Evolutionary conservation across 2,113 vertebrate species (phyloP).

Genomic region (Talpa occidentalis): DNA sequence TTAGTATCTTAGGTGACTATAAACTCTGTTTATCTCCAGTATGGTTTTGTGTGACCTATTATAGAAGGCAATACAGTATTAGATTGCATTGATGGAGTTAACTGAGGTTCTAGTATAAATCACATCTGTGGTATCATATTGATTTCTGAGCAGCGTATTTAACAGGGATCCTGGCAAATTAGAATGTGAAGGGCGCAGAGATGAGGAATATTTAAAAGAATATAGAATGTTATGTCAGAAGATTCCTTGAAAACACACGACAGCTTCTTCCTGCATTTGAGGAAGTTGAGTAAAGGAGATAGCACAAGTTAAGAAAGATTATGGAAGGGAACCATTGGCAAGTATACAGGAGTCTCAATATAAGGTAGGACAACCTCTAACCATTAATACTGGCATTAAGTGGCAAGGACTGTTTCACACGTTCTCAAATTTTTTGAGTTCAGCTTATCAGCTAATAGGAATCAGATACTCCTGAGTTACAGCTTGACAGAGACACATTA

Average conservation of each 20-base stretch:
- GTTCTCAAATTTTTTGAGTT: neutral
- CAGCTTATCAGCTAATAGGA: neutral
- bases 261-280: neutral
- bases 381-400: neutral
- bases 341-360: neutral
- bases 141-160: neutral
- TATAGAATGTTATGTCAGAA: neutral
- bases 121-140: neutral
- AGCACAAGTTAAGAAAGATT: neutral
- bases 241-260: neutral
- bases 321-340: neutral
- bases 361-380: neutral
- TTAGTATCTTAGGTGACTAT: neutral
- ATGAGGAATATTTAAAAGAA: neutral
- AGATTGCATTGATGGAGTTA: neutral
- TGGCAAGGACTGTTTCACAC: neutral
- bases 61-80: neutral
- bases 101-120: neutral
- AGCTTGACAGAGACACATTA: neutral
- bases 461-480: neutral
- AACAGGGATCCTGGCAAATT: neutral
- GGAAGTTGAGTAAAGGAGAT: neutral
- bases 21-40: neutral
- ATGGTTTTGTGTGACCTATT: neutral
- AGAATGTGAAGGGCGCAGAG: neutral